These are phyloP conservation scores for Nannoperca australis DNA, from an alignment of 2,797 vertebrate genomes.

Conservation along the genomic window DNA sequence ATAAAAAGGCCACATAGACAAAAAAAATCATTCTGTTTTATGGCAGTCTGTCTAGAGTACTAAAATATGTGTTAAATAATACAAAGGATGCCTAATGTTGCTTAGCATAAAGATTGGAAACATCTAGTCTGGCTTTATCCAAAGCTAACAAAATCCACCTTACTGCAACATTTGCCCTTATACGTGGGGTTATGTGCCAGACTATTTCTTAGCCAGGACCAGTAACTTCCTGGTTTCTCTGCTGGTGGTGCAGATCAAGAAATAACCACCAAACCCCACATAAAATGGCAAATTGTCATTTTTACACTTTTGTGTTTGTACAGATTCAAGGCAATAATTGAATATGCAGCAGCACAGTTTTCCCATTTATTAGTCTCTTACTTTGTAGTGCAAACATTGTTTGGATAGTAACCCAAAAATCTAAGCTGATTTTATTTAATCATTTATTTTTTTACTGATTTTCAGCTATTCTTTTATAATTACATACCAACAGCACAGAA, in stretches of 20 bases:
- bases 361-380: neutral
- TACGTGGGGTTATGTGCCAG: too few species aligned
- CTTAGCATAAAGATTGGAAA: too few species aligned
- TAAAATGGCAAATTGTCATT: neutral
- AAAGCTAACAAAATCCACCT: too few species aligned
- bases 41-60: neutral
- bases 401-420: neutral
- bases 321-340: neutral
- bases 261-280: neutral
- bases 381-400: neutral
- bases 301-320: neutral
- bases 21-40: neutral
- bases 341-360: neutral
- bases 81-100: neutral
- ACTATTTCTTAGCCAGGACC: too few species aligned
- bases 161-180: too few species aligned
- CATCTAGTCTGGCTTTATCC: too few species aligned
- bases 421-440: neutral
- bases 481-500: slow-evolving; percentile 1
- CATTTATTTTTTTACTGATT: neutral
- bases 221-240: too few species aligned
- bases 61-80: neutral
- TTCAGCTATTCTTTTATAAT: neutral
- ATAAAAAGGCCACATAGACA: slow-evolving; percentile 30
- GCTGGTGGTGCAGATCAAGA: neutral